A percentile compares a stretch with the other conserved stretches of the same genome.
Evolutionary conservation across 1,140 invertebrate genomes (phyloP).

Genomic region (Bombyx mori): ASM3026992v2 NC_085116.1:11006001-11006500

Average conservation of each 20-base stretch:
- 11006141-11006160: too few relatives aligned
- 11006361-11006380: conserved; percentile 34
- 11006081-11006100: conserved; percentile 7
- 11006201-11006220: conserved; percentile 1
- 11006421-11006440: conserved; percentile 37
- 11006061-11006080: conserved; percentile 5
- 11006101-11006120: conserved; percentile 12
- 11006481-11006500: conserved; percentile 1
- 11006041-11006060: too few relatives aligned
- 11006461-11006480: conserved; percentile 10
- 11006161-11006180: too few relatives aligned
- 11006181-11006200: conserved; percentile 10
- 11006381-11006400: conserved; percentile 26
- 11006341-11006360: conserved; percentile 16
- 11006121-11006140: background rate
- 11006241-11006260: conserved; percentile 41
- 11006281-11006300: conserved; percentile 60
- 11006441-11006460: conserved; percentile 34
- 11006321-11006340: conserved; percentile 39
- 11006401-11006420: conserved; percentile 20
- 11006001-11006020: too few relatives aligned
- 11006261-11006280: conserved; percentile 28
- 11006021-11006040: too few relatives aligned
- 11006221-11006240: conserved; percentile 12
- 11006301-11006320: conserved; percentile 36